These are phyloP conservation scores for Ochropleura leucogaster DNA, from an alignment of 2,888 invertebrate genomes.

Conservation along the genomic window DNA sequence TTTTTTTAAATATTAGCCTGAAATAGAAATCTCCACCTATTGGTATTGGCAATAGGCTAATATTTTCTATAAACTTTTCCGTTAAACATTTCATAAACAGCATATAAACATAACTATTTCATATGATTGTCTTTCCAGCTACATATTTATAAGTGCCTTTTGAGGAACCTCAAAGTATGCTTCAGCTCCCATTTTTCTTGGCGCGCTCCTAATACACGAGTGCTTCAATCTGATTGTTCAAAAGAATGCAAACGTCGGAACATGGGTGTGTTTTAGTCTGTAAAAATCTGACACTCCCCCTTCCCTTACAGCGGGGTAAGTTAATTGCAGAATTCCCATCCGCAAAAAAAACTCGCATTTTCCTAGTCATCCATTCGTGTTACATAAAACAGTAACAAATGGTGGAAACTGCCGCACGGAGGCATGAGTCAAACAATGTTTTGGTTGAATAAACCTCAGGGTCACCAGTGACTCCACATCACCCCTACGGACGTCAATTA, in stretches of 20 bases:
- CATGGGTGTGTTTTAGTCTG: too few relatives aligned
- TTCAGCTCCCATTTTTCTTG: neutral
- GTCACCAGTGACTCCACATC: constrained; percentile 54
- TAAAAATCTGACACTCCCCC: too few relatives aligned
- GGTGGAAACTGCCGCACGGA: constrained; percentile 46
- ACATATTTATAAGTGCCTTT: neutral
- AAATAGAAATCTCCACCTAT: neutral
- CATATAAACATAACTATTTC: neutral
- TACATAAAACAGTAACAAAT: constrained; percentile 41
- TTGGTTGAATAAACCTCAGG: constrained; percentile 67
- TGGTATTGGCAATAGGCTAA: neutral
- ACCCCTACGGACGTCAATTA: constrained; percentile 61
- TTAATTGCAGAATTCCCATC: too few relatives aligned
- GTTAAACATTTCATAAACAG: neutral
- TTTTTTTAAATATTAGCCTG: neutral
- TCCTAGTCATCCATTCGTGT: constrained; percentile 40
- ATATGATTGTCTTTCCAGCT: neutral
- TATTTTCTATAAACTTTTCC: neutral
- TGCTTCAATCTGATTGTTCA: too few relatives aligned
- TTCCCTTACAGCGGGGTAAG: too few relatives aligned
- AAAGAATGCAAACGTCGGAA: too few relatives aligned
- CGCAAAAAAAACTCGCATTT: constrained; percentile 16
- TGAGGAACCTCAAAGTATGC: neutral
- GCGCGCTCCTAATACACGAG: too few relatives aligned
- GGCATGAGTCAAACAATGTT: constrained; percentile 65